Evolutionary conservation across 1,140 invertebrate genomes (phyloP).

Genomic region (Macrotrachela quadricornifera): DNA sequence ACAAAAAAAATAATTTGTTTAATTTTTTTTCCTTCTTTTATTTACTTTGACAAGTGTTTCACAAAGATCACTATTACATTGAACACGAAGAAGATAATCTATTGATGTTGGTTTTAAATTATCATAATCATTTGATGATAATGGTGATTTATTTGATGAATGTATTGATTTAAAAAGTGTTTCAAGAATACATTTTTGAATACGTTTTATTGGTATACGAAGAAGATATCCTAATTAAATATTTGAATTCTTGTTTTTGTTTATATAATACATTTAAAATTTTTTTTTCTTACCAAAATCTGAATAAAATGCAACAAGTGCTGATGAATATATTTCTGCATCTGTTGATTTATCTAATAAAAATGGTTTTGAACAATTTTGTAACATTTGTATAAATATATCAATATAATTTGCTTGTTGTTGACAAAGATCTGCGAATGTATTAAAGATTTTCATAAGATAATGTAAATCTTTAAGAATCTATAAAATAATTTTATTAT

Average conservation of each 20-base stretch:
- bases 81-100: conserved; percentile 19
- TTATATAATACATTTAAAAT: too few species aligned
- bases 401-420: too few species aligned
- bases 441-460: conserved; percentile 8
- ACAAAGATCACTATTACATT: conserved; percentile 26
- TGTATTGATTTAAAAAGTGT: neutral
- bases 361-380: too few species aligned
- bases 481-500: conserved; percentile 9
- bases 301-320: too few species aligned
- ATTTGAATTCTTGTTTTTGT: too few species aligned
- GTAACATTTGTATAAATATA: too few species aligned
- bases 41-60: conserved; percentile 27
- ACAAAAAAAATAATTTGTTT: neutral
- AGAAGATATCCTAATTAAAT: conserved; percentile 8
- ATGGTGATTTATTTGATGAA: conserved; percentile 1
- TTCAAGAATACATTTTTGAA: conserved; percentile 4
- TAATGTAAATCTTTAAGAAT: conserved; percentile 27
- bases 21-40: neutral
- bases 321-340: too few species aligned
- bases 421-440: too few species aligned
- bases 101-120: conserved; percentile 19
- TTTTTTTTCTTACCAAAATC: too few species aligned
- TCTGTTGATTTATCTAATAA: too few species aligned
- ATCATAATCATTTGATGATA: conserved; percentile 10
- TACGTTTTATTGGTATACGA: neutral